A percentile compares a stretch with the other conserved stretches of the same genome.
Conservation (phyloP, 2,888 invertebrate species). For the Athripsodes cinereus region DNA sequence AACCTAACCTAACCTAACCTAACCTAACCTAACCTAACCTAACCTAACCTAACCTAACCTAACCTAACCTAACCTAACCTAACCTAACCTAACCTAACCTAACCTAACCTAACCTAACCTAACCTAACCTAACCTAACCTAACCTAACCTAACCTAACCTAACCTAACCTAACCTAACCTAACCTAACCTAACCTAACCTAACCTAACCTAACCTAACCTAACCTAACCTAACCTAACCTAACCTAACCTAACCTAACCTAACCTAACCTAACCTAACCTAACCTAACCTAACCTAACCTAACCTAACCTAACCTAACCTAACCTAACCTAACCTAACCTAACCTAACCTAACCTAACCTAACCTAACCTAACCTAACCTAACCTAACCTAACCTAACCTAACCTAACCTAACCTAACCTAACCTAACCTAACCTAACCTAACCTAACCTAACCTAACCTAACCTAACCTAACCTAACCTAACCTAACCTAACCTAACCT, state of each 20-base stretch:
- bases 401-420: conserved; percentile 2
- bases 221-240: conserved; percentile 2
- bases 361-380: conserved; percentile 2
- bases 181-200: conserved; percentile 2
- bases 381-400: conserved; percentile 2
- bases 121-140: conserved; percentile 2
- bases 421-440: conserved; percentile 2
- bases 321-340: conserved; percentile 2
- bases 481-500: conserved; percentile 1
- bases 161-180: conserved; percentile 2
- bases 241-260: conserved; percentile 2
- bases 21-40: conserved; percentile 2
- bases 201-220: conserved; percentile 2
- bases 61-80: conserved; percentile 2
- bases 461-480: conserved; percentile 2
- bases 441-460: conserved; percentile 2
- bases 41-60: conserved; percentile 2
- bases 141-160: conserved; percentile 2
- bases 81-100: conserved; percentile 2
- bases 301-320: conserved; percentile 2
- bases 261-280: conserved; percentile 2
- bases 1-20: conserved; percentile 2
- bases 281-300: conserved; percentile 2
- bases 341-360: conserved; percentile 2
- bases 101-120: conserved; percentile 2